Percentiles rank a stretch among this genome's conserved stretches.
These are phyloP conservation scores for Scaptomyza reducta DNA, from an alignment of 2,888 invertebrate species.

Conservation along the genomic window DNA sequence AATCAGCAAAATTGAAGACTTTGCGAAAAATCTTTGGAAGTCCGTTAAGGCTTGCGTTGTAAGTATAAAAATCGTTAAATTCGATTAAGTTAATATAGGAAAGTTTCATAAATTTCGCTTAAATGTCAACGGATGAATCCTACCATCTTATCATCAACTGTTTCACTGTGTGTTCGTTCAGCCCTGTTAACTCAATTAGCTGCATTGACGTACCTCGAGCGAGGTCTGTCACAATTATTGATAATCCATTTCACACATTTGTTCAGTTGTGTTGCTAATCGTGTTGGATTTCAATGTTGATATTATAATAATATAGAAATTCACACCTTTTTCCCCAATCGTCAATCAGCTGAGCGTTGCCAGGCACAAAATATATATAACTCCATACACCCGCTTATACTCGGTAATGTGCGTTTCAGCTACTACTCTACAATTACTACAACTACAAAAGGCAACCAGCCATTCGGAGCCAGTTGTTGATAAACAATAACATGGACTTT, in stretches of 20 bases:
- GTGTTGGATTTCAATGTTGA: conserved; percentile 47
- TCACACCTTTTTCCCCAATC: conserved; percentile 52
- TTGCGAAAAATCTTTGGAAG: conserved; percentile 85
- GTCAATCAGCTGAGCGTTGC: conserved; percentile 34
- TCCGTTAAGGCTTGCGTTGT: conserved; percentile 85
- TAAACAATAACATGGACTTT: conserved; percentile 49
- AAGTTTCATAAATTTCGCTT: not conserved
- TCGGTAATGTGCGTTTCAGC: conserved; percentile 9
- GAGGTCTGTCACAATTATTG: conserved; percentile 51
- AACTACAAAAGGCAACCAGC: not conserved
- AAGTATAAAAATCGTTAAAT: conserved; percentile 63
- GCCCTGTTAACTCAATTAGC: conserved; percentile 34
- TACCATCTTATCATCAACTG: not conserved
- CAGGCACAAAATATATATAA: conserved; percentile 26
- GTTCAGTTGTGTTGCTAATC: conserved; percentile 53
- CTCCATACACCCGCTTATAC: not conserved
- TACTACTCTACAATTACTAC: not conserved
- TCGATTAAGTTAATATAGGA: not conserved
- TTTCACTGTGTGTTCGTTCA: not conserved
- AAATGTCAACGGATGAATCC: no score
- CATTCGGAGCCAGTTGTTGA: conserved; percentile 32
- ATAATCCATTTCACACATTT: conserved; percentile 56
- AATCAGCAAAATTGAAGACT: conserved; percentile 85
- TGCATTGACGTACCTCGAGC: conserved; percentile 40
- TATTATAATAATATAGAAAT: conserved; percentile 54